Evolutionary conservation across 2,888 invertebrate species (phyloP).

Genomic region (Kuschelorhynchus macadamiae): DNA sequence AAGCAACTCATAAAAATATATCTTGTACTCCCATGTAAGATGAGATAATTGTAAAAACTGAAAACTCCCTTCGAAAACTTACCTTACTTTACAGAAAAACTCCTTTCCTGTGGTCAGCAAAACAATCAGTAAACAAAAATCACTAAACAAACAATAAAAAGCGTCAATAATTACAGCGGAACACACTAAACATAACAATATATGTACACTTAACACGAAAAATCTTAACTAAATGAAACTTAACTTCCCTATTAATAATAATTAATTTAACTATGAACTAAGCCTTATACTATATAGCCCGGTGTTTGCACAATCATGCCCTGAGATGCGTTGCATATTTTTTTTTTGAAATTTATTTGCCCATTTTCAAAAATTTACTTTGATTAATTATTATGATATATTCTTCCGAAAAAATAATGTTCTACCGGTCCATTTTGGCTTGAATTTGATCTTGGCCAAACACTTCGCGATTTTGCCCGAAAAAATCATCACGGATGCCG

Average conservation of each 20-base stretch:
- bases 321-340: constrained; percentile 66
- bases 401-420: constrained; percentile 11
- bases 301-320: constrained; percentile 66
- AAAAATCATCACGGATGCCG: constrained; percentile 49
- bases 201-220: constrained; percentile 13
- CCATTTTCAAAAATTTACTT: constrained; percentile 29
- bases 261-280: constrained; percentile 52
- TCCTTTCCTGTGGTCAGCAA: too few relatives aligned
- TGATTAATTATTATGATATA: constrained; percentile 3
- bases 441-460: constrained; percentile 37
- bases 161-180: constrained; percentile 13
- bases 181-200: constrained; percentile 11
- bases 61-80: too few relatives aligned
- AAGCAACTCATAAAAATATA: too few relatives aligned
- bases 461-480: constrained; percentile 51
- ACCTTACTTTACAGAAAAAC: too few relatives aligned
- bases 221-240: constrained; percentile 3
- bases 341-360: constrained; percentile 41
- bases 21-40: too few relatives aligned
- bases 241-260: constrained; percentile 27
- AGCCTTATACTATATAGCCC: constrained; percentile 58
- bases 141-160: too few relatives aligned
- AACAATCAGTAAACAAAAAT: too few relatives aligned
- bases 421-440: constrained; percentile 31
- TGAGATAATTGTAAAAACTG: too few relatives aligned